Percentiles rank a stretch among this genome's conserved stretches.
Evolutionary conservation across 2,797 vertebrate species (phyloP).

Genomic region (Synanceia verrucosa): DNA sequence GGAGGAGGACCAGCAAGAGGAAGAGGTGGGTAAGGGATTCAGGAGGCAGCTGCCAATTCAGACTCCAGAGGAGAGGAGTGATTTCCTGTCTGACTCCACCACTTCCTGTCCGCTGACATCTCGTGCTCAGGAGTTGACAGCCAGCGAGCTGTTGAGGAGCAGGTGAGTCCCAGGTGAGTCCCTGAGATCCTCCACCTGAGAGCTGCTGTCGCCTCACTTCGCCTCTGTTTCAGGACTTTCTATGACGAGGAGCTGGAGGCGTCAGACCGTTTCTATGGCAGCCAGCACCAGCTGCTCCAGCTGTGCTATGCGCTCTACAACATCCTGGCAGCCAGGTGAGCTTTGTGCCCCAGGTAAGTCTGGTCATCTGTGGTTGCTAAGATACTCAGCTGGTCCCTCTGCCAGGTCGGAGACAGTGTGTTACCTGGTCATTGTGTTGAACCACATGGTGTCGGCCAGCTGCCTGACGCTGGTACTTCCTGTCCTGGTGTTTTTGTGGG

Average conservation of each 20-base stretch:
- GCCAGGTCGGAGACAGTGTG: slow-evolving; percentile 66
- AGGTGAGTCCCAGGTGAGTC: slow-evolving; percentile 78
- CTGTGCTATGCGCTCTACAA: slow-evolving; percentile 93
- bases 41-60: slow-evolving; percentile 79
- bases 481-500: slow-evolving; percentile 95
- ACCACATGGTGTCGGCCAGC: slow-evolving; percentile 95
- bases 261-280: slow-evolving; percentile 89
- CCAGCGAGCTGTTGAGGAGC: slow-evolving; percentile 92
- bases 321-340: slow-evolving; percentile 86
- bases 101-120: slow-evolving; percentile 73
- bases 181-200: neutral
- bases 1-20: slow-evolving; percentile 29
- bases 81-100: slow-evolving; percentile 68
- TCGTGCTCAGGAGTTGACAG: slow-evolving; percentile 89
- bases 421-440: slow-evolving; percentile 69
- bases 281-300: slow-evolving; percentile 90
- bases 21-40: slow-evolving; percentile 56
- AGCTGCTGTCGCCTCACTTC: neutral
- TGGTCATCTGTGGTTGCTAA: neutral
- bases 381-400: neutral
- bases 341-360: neutral
- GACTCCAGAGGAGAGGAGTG: slow-evolving; percentile 74
- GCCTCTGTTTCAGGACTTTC: slow-evolving; percentile 85
- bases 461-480: slow-evolving; percentile 92
- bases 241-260: slow-evolving; percentile 89